These are phyloP conservation scores for Sebastes miniatus DNA, from an alignment of 2,797 vertebrate genomes.

Conservation along the genomic window DNA sequence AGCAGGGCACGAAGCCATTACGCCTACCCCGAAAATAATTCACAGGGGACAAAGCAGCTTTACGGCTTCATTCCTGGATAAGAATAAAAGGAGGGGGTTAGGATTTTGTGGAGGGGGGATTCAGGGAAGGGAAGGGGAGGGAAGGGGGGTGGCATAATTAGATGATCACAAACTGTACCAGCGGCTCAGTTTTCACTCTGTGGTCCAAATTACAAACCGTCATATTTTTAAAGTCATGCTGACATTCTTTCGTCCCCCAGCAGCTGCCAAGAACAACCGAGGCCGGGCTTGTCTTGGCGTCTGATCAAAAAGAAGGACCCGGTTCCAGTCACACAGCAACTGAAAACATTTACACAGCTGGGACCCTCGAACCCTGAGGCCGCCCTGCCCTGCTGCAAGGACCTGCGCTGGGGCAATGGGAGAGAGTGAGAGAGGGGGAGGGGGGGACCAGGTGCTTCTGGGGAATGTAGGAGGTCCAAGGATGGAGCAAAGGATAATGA, in stretches of 20 bases:
- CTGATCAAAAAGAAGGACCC: conserved; percentile 90
- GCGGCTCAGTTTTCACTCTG: conserved; percentile 89
- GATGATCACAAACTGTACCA: conserved; percentile 89
- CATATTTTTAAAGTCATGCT: conserved; percentile 95
- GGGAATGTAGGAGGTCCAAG: conserved; percentile 62
- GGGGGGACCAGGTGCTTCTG: conserved; percentile 69
- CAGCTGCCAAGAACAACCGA: conserved; percentile 96
- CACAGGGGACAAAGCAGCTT: conserved; percentile 76
- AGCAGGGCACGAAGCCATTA: conserved; percentile 75
- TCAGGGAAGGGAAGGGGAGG: conserved; percentile 39
- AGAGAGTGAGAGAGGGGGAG: neutral
- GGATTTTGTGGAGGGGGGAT: conserved; percentile 49
- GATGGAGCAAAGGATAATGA: conserved; percentile 73
- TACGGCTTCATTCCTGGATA: conserved; percentile 82
- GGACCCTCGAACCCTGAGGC: conserved; percentile 88
- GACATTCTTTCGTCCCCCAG: conserved; percentile 92
- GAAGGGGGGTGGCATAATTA: conserved; percentile 82
- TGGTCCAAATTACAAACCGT: conserved; percentile 92
- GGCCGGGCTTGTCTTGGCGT: conserved; percentile 93
- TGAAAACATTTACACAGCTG: conserved; percentile 99
- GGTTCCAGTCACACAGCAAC: conserved; percentile 93
- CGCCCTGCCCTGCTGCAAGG: conserved; percentile 83
- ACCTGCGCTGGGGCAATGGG: conserved; percentile 55
- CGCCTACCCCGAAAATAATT: conserved; percentile 79
- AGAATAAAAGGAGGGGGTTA: conserved; percentile 80